A percentile compares a stretch with the other conserved stretches of the same genome.
These are phyloP conservation scores for Philonicus albiceps DNA, from an alignment of 2,888 invertebrate genomes.

Conservation along the genomic window DNA sequence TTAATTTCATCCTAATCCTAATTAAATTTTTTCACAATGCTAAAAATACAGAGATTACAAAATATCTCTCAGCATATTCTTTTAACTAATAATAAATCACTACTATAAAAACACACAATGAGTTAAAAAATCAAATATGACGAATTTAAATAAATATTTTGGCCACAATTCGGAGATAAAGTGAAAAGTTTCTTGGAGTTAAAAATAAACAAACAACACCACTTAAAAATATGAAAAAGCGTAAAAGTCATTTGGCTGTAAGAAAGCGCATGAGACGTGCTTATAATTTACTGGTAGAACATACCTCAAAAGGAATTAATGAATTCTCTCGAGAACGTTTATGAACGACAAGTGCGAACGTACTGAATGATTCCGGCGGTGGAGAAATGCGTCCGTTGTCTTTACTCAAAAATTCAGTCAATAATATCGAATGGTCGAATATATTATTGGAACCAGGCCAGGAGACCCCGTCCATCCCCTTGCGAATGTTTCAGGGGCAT, in stretches of 20 bases:
- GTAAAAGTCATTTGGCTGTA: not conserved
- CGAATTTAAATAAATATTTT: not conserved
- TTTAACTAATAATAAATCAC: not conserved
- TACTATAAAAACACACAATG: not conserved
- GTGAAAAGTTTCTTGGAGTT: not conserved
- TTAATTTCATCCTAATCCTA: not conserved
- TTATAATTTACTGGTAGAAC: not conserved
- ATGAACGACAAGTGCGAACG: not conserved
- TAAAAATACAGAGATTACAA: not conserved
- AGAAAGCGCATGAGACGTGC: not conserved
- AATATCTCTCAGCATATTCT: not conserved
- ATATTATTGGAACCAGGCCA: slow-evolving; percentile 1
- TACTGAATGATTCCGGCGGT: not conserved
- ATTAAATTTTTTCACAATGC: not conserved
- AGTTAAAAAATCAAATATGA: not conserved
- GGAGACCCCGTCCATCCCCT: not conserved
- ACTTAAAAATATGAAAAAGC: not conserved
- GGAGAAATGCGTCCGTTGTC: not conserved
- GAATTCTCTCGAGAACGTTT: not conserved
- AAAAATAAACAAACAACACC: not conserved
- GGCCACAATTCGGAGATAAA: not conserved
- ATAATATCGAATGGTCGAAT: not conserved
- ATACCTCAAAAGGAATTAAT: not conserved
- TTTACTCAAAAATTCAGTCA: slow-evolving; percentile 14
- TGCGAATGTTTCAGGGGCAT: not conserved